Conservation (phyloP, 2,888 invertebrate genomes). For the Himalopsyche anomala region DNA sequence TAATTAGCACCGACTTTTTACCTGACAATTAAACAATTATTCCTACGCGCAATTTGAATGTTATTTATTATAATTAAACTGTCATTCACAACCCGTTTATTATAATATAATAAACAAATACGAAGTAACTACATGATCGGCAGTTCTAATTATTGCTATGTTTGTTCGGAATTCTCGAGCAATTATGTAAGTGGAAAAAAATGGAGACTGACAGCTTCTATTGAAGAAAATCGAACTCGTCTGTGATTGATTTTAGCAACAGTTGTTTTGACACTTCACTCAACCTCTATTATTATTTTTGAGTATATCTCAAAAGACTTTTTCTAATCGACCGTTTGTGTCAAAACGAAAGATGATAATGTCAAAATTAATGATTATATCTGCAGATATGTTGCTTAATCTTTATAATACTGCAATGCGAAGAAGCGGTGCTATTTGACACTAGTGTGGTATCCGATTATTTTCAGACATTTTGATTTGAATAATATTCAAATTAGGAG, state of each 20-base stretch:
- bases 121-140: background rate
- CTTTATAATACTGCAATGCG: too few species aligned
- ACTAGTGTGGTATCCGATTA: too few species aligned
- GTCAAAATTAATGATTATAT: too few species aligned
- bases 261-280: slow-evolving; percentile 2
- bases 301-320: too few species aligned
- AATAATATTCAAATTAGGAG: too few species aligned
- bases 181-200: background rate
- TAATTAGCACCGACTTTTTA: too few species aligned
- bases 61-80: background rate
- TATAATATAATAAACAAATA: background rate
- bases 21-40: background rate
- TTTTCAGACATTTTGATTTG: too few species aligned
- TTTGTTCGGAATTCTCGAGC: background rate
- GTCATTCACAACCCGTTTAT: background rate
- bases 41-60: background rate
- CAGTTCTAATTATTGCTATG: background rate
- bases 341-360: too few species aligned
- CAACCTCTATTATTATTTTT: background rate
- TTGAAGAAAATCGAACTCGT: background rate
- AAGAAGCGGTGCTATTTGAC: too few species aligned
- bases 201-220: background rate
- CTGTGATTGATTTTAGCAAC: background rate
- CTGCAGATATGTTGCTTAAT: too few species aligned
- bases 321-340: too few species aligned